phyloP scores from a whole-genome alignment of 1,140 invertebrate species.

The Nasonia giraulti region DNA sequence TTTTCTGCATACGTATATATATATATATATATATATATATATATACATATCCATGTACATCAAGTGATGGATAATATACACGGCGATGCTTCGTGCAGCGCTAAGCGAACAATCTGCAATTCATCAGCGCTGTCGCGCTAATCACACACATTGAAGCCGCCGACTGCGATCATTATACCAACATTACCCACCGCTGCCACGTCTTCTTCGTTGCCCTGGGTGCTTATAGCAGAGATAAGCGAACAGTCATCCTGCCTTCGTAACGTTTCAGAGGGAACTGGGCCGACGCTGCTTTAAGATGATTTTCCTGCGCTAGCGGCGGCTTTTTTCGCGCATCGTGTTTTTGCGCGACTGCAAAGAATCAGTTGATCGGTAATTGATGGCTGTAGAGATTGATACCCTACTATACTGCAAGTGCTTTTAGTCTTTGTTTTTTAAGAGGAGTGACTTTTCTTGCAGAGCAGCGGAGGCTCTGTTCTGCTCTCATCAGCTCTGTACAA shows the following conservation, averaged over 20 bases:
- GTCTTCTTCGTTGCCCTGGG: neutral
- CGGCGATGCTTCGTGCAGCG: neutral
- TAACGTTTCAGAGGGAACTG: neutral
- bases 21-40: too few species aligned
- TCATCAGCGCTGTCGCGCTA: neutral
- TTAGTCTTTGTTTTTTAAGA: neutral
- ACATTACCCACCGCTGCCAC: neutral
- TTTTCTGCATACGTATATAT: neutral
- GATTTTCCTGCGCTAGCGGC: neutral
- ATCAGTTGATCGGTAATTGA: constrained; percentile 7
- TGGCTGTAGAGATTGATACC: neutral
- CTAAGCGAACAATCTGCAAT: neutral
- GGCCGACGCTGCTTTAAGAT: neutral
- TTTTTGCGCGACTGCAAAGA: neutral
- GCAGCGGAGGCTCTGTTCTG: neutral
- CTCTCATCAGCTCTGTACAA: neutral
- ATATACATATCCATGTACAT: too few species aligned
- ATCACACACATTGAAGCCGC: constrained; percentile 7
- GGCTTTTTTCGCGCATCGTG: neutral
- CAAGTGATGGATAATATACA: neutral
- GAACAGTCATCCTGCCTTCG: neutral
- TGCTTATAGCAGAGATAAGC: neutral
- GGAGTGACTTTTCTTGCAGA: neutral
- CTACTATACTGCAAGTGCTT: neutral
- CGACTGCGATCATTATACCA: neutral